Percentiles rank a stretch among this genome's conserved stretches.
Evolutionary conservation across 92 coral and sea anemone species (phyloP).

Genomic region (Epizoanthus ramosus): DNA sequence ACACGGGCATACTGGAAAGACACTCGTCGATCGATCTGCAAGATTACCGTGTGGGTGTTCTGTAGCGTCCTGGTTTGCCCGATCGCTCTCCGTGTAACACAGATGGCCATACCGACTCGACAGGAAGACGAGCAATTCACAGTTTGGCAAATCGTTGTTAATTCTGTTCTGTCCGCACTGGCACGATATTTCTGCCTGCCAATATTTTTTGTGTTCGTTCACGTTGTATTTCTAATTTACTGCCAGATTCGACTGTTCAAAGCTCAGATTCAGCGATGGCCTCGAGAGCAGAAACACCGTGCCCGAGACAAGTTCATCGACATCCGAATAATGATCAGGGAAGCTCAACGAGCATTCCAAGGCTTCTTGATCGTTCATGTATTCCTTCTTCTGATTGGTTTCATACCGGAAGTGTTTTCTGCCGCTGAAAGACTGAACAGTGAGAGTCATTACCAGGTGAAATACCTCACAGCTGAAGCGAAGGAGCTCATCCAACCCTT

Average conservation of each 20-base stretch:
- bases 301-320: slow-evolving; percentile 68
- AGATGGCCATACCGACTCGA: slow-evolving; percentile 43
- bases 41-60: slow-evolving; percentile 19
- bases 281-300: not conserved
- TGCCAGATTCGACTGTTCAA: slow-evolving; percentile 56
- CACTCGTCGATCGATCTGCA: slow-evolving; percentile 38
- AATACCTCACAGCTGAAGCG: not conserved
- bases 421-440: slow-evolving; percentile 51
- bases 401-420: slow-evolving; percentile 60
- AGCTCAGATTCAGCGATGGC: slow-evolving; percentile 60
- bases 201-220: slow-evolving; percentile 41
- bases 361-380: slow-evolving; percentile 51
- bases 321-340: slow-evolving; percentile 36
- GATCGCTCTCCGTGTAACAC: slow-evolving; percentile 19
- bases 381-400: slow-evolving; percentile 40
- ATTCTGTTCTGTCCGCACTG: slow-evolving; percentile 18
- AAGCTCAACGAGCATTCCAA: slow-evolving; percentile 62
- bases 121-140: slow-evolving; percentile 43
- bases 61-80: slow-evolving; percentile 50
- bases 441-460: slow-evolving; percentile 50
- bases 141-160: slow-evolving; percentile 2
- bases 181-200: slow-evolving; percentile 48
- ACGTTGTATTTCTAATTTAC: slow-evolving; percentile 59
- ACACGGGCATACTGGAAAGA: slow-evolving; percentile 56
- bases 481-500: not conserved